Conservation (phyloP, 1,140 invertebrate genomes). For the Dinoponera quadriceps region DNA sequence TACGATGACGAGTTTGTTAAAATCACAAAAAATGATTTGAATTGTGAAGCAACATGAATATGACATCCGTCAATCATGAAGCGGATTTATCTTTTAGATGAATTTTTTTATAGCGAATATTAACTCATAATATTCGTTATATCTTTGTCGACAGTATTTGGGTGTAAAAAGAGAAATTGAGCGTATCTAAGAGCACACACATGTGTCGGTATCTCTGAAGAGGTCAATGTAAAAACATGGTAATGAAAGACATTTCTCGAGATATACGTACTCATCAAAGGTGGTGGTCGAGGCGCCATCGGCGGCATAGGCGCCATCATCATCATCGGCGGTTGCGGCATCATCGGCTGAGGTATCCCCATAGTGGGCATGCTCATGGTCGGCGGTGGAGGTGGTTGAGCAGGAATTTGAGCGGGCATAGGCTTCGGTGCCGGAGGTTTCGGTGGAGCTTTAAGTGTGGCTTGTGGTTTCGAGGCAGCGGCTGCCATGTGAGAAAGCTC, state of each 20-base stretch:
- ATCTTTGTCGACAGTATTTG: too few relatives aligned
- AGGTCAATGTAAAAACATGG: neutral
- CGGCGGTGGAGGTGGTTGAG: conserved; percentile 82
- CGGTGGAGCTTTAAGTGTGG: conserved; percentile 83
- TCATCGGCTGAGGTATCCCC: conserved; percentile 86
- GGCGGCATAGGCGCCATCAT: conserved; percentile 89
- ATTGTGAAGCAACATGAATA: too few relatives aligned
- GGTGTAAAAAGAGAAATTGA: too few relatives aligned
- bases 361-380: conserved; percentile 85
- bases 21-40: too few relatives aligned
- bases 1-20: too few relatives aligned
- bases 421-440: conserved; percentile 83
- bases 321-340: conserved; percentile 88
- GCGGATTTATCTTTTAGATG: too few relatives aligned
- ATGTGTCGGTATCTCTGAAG: too few relatives aligned
- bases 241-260: neutral
- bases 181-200: too few relatives aligned
- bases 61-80: too few relatives aligned
- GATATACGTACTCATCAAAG: conserved; percentile 86
- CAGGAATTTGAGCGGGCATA: conserved; percentile 76
- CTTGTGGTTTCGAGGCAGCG: conserved; percentile 84
- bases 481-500: conserved; percentile 83
- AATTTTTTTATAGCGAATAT: too few relatives aligned
- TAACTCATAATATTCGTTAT: too few relatives aligned
- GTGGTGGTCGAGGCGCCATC: conserved; percentile 87